A percentile compares a stretch with the other conserved stretches of the same genome.
phyloP scores from a whole-genome alignment of 2,888 invertebrate species.

The Spisula solida region DNA sequence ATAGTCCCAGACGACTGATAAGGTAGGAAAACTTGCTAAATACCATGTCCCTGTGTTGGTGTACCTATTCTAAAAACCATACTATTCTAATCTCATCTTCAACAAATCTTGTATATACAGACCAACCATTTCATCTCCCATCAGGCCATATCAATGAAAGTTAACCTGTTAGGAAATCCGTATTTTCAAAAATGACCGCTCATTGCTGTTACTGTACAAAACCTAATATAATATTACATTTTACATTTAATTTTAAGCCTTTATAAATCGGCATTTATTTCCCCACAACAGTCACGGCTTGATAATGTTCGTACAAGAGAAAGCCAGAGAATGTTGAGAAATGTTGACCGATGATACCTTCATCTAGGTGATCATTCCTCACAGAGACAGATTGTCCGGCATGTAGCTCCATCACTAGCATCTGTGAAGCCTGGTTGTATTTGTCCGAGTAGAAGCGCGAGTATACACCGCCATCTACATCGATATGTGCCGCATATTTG shows the following conservation, averaged over 20 bases:
- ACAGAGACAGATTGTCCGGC: conserved; percentile 25
- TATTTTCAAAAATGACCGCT: too few relatives aligned
- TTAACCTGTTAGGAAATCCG: too few relatives aligned
- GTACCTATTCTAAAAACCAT: too few relatives aligned
- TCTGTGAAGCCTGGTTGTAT: conserved; percentile 38
- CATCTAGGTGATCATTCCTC: conserved; percentile 19
- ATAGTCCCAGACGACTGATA: too few relatives aligned
- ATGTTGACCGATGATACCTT: conserved; percentile 40
- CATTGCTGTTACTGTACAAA: too few relatives aligned
- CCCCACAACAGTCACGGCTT: not conserved
- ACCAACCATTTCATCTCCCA: too few relatives aligned
- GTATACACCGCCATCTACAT: conserved; percentile 1
- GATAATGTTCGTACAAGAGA: conserved; percentile 22
- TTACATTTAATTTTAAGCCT: not conserved
- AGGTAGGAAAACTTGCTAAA: too few relatives aligned
- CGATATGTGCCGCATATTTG: conserved; percentile 23
- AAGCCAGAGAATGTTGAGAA: conserved; percentile 36
- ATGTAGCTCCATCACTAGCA: conserved; percentile 26
- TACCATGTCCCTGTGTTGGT: too few relatives aligned
- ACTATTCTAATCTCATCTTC: too few relatives aligned
- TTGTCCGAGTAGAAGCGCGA: conserved; percentile 6
- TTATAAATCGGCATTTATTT: conserved; percentile 6
- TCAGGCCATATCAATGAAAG: too few relatives aligned
- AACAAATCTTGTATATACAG: too few relatives aligned
- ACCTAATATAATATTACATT: not conserved